Conservation (phyloP, 1,140 invertebrate genomes). For the Diorhabda elongata region DNA sequence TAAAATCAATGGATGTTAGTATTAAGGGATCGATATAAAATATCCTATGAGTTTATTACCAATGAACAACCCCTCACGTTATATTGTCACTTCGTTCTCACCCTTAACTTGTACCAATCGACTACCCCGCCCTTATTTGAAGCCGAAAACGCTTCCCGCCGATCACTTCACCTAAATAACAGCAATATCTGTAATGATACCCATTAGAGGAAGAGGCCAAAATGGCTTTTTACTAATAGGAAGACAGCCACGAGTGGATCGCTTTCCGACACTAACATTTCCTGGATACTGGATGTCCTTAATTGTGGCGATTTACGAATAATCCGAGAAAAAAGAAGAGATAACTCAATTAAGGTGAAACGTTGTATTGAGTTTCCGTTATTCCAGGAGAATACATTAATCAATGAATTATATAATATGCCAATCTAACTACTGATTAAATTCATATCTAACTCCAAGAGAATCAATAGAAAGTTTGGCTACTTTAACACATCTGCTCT, state of each 20-base stretch:
- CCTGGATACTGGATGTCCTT: constrained; percentile 8
- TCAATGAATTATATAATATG: no score
- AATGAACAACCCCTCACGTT: not conserved
- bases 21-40: no score
- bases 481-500: no score
- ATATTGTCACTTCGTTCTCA: not conserved
- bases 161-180: constrained; percentile 8
- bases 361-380: no score
- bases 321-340: constrained; percentile 6
- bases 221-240: constrained; percentile 14
- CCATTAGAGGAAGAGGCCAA: constrained; percentile 8
- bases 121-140: not conserved
- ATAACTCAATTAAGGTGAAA: constrained; percentile 8
- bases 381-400: no score
- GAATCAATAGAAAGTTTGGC: no score
- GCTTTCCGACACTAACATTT: constrained; percentile 12
- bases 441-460: no score
- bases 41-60: no score
- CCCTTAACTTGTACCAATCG: not conserved
- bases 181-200: constrained; percentile 13
- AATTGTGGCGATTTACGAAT: constrained; percentile 11
- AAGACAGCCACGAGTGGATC: constrained; percentile 10
- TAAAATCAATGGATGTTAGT: no score
- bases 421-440: no score
- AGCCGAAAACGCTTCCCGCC: constrained; percentile 1